These are phyloP conservation scores for Pseudobourletiella spinata DNA, from an alignment of 1,140 invertebrate species.

Conservation along the genomic window DNA sequence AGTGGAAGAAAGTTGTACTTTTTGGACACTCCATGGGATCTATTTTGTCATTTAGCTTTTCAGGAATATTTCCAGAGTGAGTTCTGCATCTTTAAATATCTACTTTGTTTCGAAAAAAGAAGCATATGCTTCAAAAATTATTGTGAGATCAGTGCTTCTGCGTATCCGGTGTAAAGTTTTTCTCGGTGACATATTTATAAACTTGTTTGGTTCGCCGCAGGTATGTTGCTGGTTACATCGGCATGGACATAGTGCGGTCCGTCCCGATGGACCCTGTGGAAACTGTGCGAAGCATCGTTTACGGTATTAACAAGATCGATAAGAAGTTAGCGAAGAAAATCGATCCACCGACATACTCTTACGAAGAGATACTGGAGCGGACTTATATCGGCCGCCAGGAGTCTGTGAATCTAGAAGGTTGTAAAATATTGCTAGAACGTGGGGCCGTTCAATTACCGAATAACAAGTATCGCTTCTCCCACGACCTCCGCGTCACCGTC, in stretches of 20 bases:
- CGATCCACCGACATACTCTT: constrained; percentile 23
- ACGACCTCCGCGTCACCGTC: constrained; percentile 28
- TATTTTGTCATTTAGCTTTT: constrained; percentile 38
- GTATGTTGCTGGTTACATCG: constrained; percentile 24
- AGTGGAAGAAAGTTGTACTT: constrained; percentile 41
- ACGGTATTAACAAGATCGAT: constrained; percentile 18
- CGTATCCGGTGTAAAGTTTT: too few species aligned
- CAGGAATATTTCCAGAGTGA: constrained; percentile 38
- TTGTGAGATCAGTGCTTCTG: too few species aligned
- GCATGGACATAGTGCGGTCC: constrained; percentile 25
- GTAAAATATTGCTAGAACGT: constrained; percentile 37
- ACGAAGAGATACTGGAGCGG: constrained; percentile 34
- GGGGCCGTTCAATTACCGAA: constrained; percentile 28
- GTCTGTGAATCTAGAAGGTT: constrained; percentile 36
- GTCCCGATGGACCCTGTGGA: constrained; percentile 17
- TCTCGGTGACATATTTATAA: too few species aligned
- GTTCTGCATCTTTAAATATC: too few species aligned
- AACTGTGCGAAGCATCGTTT: not conserved
- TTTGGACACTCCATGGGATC: constrained; percentile 43
- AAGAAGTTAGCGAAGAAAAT: constrained; percentile 9
- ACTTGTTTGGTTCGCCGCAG: too few species aligned
- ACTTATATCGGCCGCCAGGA: constrained; percentile 30
- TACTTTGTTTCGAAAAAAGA: too few species aligned
- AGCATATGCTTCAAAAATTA: too few species aligned
- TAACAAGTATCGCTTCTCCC: constrained; percentile 18